Conservation (phyloP, 1,140 invertebrate genomes). For the Orius laevigatus region DNA sequence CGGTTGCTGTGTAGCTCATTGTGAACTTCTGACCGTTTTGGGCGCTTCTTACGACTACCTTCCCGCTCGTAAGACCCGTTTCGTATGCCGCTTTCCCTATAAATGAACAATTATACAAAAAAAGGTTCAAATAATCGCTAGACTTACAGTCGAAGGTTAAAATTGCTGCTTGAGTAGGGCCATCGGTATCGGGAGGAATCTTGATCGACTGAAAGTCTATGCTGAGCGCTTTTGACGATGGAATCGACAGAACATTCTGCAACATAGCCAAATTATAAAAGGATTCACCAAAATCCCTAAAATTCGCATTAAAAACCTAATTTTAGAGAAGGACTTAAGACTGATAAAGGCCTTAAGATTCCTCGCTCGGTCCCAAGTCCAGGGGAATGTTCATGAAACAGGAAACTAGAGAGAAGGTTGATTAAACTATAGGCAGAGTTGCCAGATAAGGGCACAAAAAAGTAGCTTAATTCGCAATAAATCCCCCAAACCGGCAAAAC, state of each 20-base stretch:
- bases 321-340: too few relatives aligned
- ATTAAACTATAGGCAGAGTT: too few relatives aligned
- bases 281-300: too few relatives aligned
- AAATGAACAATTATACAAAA: conserved; percentile 11
- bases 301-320: too few relatives aligned
- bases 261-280: too few relatives aligned
- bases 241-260: conserved; percentile 38
- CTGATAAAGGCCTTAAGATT: too few relatives aligned
- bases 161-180: conserved; percentile 45
- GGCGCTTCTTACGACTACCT: conserved; percentile 50
- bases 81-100: conserved; percentile 37
- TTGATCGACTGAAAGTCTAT: conserved; percentile 42
- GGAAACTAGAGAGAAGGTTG: too few relatives aligned
- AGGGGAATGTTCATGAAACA: too few relatives aligned
- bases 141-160: conserved; percentile 62
- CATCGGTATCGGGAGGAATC: conserved; percentile 42
- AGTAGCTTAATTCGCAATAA: too few relatives aligned
- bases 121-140: background rate
- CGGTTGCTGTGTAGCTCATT: conserved; percentile 38
- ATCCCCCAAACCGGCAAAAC: too few relatives aligned
- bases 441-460: too few relatives aligned
- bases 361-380: too few relatives aligned
- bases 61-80: conserved; percentile 39
- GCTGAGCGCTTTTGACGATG: conserved; percentile 39
- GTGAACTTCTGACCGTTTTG: conserved; percentile 38